Conservation (phyloP, 2,113 vertebrate species). For the Baryphthengus martii region DNA sequence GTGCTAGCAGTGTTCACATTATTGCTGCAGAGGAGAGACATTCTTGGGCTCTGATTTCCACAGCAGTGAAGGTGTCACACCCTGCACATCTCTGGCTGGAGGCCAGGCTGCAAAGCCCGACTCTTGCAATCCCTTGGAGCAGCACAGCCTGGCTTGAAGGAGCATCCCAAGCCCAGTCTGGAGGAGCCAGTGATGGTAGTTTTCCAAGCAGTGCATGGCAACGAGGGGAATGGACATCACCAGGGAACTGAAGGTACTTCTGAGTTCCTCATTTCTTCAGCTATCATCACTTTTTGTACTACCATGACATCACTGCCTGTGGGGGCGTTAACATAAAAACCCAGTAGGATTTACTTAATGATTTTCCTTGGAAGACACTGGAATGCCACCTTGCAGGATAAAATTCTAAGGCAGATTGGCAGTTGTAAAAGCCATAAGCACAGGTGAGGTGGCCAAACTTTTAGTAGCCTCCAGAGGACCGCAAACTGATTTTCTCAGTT, state of each 20-base stretch:
- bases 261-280: neutral
- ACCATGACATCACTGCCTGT: accelerated
- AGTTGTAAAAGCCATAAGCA: neutral
- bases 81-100: neutral
- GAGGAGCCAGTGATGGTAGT: neutral
- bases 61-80: accelerated
- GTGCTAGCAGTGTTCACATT: neutral
- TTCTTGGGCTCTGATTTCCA: neutral
- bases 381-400: accelerated
- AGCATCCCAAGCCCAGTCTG: accelerated
- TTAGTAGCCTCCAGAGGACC: neutral
- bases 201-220: accelerated
- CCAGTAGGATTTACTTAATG: neutral
- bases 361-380: neutral
- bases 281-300: neutral
- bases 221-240: neutral
- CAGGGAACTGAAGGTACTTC: neutral
- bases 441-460: neutral
- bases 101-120: neutral
- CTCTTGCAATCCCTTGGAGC: neutral
- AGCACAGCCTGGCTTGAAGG: neutral
- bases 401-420: neutral
- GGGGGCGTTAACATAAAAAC: neutral
- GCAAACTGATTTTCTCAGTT: neutral
- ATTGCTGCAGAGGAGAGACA: neutral